Evolutionary conservation across 2,113 vertebrate species (phyloP).

Genomic region (Mobula hypostoma): DNA sequence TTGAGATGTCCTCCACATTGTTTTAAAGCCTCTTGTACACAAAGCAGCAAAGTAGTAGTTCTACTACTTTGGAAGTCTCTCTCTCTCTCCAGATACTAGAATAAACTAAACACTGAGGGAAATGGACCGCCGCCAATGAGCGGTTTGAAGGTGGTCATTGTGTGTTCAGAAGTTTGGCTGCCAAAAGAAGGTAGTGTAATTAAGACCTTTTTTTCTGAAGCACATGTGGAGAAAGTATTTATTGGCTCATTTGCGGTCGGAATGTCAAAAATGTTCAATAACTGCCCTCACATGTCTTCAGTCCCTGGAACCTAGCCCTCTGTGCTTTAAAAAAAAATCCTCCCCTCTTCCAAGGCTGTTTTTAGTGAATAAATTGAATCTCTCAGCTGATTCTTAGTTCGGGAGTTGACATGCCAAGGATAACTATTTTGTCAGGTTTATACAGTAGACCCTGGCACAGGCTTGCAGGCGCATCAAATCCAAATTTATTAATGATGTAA

Average conservation of each 20-base stretch:
- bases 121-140: conserved; percentile 55
- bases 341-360: conserved; percentile 57
- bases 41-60: not conserved
- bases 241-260: conserved; percentile 83
- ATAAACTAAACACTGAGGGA: conserved; percentile 43
- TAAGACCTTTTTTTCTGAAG: conserved; percentile 64
- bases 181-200: conserved; percentile 68
- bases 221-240: conserved; percentile 85
- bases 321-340: conserved; percentile 47
- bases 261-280: conserved; percentile 87
- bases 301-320: conserved; percentile 58
- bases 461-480: conserved; percentile 54
- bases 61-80: conserved; percentile 17
- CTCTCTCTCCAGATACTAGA: conserved; percentile 15
- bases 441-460: conserved; percentile 55
- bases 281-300: conserved; percentile 72
- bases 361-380: conserved; percentile 60
- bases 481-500: conserved; percentile 64
- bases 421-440: conserved; percentile 64
- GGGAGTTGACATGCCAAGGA: conserved; percentile 58
- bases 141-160: conserved; percentile 72
- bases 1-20: not conserved
- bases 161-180: conserved; percentile 67
- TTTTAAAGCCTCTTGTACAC: not conserved
- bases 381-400: conserved; percentile 65